These are phyloP conservation scores for Allygus modestus DNA, from an alignment of 2,888 invertebrate genomes.

Conservation along the genomic window DNA sequence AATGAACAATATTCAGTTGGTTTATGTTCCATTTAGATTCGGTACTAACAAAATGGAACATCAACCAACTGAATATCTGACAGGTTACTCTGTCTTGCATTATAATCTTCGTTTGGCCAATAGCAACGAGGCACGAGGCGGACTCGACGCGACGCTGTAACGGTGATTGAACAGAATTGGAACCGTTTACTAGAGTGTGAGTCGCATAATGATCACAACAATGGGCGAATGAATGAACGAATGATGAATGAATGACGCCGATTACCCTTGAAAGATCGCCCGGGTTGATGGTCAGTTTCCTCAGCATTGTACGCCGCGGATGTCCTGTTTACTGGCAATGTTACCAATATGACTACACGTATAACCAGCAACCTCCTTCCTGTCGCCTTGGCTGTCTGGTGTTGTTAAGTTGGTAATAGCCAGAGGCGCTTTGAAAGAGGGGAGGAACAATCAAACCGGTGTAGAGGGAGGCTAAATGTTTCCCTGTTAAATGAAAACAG, in stretches of 20 bases:
- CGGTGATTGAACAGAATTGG: neutral
- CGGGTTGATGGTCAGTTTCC: constrained; percentile 47
- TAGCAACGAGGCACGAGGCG: neutral
- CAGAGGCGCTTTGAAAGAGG: neutral
- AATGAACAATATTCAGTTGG: too few species aligned
- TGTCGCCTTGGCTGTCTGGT: constrained; percentile 46
- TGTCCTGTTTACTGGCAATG: constrained; percentile 60
- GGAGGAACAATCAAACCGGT: too few species aligned
- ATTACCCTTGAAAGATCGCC: neutral
- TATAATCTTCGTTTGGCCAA: too few species aligned
- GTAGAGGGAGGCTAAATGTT: too few species aligned
- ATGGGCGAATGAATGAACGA: constrained; percentile 41
- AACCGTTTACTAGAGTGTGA: constrained; percentile 13
- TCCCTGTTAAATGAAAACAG: too few species aligned
- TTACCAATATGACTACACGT: constrained; percentile 38
- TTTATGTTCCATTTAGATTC: too few species aligned
- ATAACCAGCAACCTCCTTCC: constrained; percentile 43
- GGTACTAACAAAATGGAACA: too few species aligned
- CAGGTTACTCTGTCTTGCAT: too few species aligned
- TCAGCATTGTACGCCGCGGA: constrained; percentile 53
- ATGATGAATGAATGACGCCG: constrained; percentile 41
- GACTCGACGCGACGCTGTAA: neutral
- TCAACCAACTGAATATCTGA: too few species aligned
- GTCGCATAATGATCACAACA: constrained; percentile 11
- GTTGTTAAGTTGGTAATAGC: constrained; percentile 16